Evolutionary conservation across 2,113 vertebrate genomes (phyloP).

Genomic region (Phalacrocorax brasilianus): DNA sequence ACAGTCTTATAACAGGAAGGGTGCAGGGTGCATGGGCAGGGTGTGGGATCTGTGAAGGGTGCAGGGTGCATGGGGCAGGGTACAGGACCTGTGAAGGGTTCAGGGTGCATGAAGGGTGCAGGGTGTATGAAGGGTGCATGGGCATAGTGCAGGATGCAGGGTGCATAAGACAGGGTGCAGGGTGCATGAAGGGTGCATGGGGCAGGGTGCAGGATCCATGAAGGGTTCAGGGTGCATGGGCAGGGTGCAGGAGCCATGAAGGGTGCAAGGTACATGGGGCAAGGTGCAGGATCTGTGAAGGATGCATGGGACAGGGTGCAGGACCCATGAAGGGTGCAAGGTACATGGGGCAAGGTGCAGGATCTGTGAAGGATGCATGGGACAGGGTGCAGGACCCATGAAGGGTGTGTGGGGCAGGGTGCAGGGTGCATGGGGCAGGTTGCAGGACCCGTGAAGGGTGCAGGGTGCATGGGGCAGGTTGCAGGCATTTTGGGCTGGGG

Average conservation of each 20-base stretch:
- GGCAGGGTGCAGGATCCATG: neutral
- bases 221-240: neutral
- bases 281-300: neutral
- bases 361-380: accelerated
- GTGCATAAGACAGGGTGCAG: neutral
- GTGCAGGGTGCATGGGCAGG: neutral
- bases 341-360: neutral
- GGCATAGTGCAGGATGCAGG: neutral
- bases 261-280: no score
- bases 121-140: neutral
- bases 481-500: neutral
- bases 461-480: no score
- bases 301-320: neutral
- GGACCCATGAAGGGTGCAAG: neutral
- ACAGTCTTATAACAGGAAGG: neutral
- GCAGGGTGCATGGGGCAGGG: neutral
- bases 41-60: neutral
- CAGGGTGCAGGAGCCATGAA: neutral
- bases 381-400: neutral
- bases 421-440: neutral
- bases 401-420: neutral
- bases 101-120: neutral
- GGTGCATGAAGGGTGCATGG: accelerated
- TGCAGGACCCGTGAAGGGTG: neutral
- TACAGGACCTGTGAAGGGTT: neutral